A percentile compares a stretch with the other conserved stretches of the same genome.
Conservation (phyloP, 2,888 invertebrate species). For the Leptura quadrifasciata region DNA sequence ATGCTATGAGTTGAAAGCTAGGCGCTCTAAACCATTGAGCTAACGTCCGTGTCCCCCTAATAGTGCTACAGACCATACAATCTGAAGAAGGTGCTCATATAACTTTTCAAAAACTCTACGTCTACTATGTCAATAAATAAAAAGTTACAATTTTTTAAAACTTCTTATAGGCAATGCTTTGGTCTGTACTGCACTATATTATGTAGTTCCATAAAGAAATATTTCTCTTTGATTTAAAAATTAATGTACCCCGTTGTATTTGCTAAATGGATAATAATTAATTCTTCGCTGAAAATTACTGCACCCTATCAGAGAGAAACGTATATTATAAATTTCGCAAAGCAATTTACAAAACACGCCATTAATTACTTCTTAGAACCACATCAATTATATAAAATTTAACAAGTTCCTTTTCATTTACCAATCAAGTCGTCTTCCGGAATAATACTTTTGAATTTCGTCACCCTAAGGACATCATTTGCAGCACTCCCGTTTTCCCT, state of each 20-base stretch:
- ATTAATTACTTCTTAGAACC: slow-evolving; percentile 34
- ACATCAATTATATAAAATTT: slow-evolving; percentile 38
- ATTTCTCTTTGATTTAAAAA: not conserved
- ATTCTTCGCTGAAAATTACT: not conserved
- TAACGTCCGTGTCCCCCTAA: too few species aligned
- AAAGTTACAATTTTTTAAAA: too few species aligned
- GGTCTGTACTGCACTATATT: too few species aligned
- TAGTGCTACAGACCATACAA: too few species aligned
- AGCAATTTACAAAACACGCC: slow-evolving; percentile 24
- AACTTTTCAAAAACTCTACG: too few species aligned
- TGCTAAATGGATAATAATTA: not conserved
- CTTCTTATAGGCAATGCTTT: too few species aligned
- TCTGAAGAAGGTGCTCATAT: too few species aligned
- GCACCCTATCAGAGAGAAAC: not conserved
- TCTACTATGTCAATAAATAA: too few species aligned
- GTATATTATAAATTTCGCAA: slow-evolving; percentile 1
- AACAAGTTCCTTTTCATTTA: slow-evolving; percentile 38
- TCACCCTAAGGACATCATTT: slow-evolving; percentile 44
- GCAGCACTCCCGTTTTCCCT: slow-evolving; percentile 30
- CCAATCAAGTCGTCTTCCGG: slow-evolving; percentile 35
- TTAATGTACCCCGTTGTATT: not conserved
- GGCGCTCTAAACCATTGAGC: too few species aligned
- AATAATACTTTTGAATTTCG: slow-evolving; percentile 41
- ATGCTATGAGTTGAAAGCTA: too few species aligned
- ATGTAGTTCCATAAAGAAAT: too few species aligned